phyloP scores from a whole-genome alignment of 2,113 vertebrate species.

The Aix galericulata region DNA sequence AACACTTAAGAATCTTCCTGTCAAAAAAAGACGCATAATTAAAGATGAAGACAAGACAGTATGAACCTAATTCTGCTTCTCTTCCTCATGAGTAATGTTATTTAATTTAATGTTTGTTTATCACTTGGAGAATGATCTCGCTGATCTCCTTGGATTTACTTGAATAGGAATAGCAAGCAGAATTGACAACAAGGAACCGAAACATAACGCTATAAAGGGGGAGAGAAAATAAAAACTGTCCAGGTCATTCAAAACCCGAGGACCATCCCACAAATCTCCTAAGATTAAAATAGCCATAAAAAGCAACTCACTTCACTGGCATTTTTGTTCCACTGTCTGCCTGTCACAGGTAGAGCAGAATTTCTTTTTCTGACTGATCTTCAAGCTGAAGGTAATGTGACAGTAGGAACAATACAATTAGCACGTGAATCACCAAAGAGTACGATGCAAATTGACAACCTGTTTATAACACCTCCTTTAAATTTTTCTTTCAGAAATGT shows the following conservation, averaged over 20 bases:
- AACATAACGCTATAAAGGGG: background rate
- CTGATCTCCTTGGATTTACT: background rate
- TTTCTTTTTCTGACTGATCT: slow-evolving; percentile 70
- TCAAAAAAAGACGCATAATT: background rate
- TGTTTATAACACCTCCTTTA: background rate
- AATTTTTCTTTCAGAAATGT: background rate
- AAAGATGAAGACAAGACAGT: background rate
- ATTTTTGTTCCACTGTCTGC: slow-evolving; percentile 72
- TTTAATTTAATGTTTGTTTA: background rate
- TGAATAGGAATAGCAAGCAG: background rate
- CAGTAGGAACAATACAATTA: slow-evolving; percentile 66
- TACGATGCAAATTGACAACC: slow-evolving; percentile 7
- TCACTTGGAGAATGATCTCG: background rate
- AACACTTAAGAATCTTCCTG: background rate
- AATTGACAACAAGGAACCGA: background rate
- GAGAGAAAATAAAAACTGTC: slow-evolving; percentile 17
- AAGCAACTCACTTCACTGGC: slow-evolving; percentile 78
- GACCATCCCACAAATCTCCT: background rate
- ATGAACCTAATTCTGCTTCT: background rate
- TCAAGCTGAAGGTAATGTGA: slow-evolving; percentile 68
- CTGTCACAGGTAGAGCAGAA: slow-evolving; percentile 57
- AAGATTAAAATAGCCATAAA: slow-evolving; percentile 67
- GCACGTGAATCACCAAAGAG: slow-evolving; percentile 35
- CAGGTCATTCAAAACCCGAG: background rate
- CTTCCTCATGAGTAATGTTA: background rate